Evolutionary conservation across 2,888 invertebrate species (phyloP).

Genomic region (Notodonta ziczac): DNA sequence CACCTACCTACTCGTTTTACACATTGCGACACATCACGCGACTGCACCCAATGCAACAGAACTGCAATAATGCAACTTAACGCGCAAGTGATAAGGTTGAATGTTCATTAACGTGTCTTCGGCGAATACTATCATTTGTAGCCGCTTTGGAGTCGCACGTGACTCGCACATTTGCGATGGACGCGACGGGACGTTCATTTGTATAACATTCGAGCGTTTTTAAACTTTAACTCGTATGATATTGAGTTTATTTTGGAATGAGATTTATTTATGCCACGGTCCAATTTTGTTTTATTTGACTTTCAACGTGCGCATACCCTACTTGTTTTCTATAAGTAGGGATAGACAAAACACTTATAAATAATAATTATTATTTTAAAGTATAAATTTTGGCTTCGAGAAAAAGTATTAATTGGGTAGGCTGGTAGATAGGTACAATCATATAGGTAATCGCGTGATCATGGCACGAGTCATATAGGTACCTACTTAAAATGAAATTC

Average conservation of each 20-base stretch:
- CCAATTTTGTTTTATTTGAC: constrained; percentile 19
- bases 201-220: constrained; percentile 16
- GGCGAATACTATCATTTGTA: constrained; percentile 21
- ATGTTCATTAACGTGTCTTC: constrained; percentile 16
- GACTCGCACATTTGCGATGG: constrained; percentile 31
- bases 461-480: no score
- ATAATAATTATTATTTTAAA: not conserved
- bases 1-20: not conserved
- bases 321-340: constrained; percentile 7
- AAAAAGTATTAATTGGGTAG: no score
- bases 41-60: constrained; percentile 10
- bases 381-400: no score
- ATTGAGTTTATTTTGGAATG: constrained; percentile 19
- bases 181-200: constrained; percentile 15
- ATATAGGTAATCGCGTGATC: no score
- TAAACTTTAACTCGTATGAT: constrained; percentile 12
- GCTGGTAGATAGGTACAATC: no score
- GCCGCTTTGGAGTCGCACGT: constrained; percentile 34
- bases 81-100: constrained; percentile 19
- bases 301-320: constrained; percentile 10
- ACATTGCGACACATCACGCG: constrained; percentile 25
- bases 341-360: not conserved
- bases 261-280: constrained; percentile 9
- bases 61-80: constrained; percentile 28
- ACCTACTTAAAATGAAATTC: no score